phyloP scores from a whole-genome alignment of 2,888 invertebrate species.

The Calameuta filiformis region DNA sequence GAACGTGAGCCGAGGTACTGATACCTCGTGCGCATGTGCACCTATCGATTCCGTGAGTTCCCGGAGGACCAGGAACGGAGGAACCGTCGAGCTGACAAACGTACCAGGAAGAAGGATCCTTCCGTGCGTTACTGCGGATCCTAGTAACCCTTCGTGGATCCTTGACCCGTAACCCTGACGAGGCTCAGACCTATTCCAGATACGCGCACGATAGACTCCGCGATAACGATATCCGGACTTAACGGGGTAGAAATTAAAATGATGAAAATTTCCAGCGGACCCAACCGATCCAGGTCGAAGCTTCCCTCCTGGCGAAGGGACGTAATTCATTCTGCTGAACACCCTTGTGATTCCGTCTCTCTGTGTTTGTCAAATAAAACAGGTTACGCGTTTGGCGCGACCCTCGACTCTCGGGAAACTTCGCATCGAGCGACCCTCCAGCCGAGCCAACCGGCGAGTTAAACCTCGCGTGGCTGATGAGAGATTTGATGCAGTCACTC shows the following conservation, averaged over 20 bases:
- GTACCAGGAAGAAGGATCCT: not conserved
- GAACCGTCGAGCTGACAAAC: conserved; percentile 13
- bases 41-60: conserved; percentile 59
- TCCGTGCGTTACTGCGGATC: not conserved
- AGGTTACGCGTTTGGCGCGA: conserved; percentile 27
- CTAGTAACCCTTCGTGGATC: not conserved
- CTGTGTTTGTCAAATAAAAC: conserved; percentile 23
- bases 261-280: not conserved
- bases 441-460: conserved; percentile 22
- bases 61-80: conserved; percentile 45
- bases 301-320: not conserved
- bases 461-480: conserved; percentile 27
- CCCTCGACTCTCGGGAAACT: conserved; percentile 18
- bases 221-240: not conserved
- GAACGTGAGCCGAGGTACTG: not conserved
- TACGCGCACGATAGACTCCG: no score
- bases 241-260: not conserved
- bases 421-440: not conserved
- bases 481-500: conserved; percentile 46
- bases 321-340: not conserved
- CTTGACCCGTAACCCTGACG: not conserved
- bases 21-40: conserved; percentile 55
- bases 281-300: not conserved
- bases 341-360: not conserved
- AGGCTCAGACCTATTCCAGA: not conserved